Percentiles rank a stretch among this genome's conserved stretches.
phyloP scores from a whole-genome alignment of 1,140 invertebrate species.

The Bombus soroeensis region DNA sequence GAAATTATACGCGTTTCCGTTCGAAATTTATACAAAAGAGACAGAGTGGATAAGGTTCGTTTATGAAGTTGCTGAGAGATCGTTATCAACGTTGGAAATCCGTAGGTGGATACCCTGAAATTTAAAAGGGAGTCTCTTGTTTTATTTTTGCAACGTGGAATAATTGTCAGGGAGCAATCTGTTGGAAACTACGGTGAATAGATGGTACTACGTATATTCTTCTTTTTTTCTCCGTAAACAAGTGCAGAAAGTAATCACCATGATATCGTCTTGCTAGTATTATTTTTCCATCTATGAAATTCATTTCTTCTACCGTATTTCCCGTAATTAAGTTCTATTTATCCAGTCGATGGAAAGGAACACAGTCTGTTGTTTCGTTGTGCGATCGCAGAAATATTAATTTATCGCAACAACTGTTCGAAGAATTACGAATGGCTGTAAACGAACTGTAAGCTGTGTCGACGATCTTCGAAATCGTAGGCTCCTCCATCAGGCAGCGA shows the following conservation, averaged over 20 bases:
- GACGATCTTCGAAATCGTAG: neutral
- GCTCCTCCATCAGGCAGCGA: no score
- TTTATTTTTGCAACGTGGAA: neutral
- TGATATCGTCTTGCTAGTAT: no score
- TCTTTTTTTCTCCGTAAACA: no score
- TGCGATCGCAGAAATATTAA: neutral
- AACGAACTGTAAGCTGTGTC: no score
- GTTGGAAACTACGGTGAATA: neutral
- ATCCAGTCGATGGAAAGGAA: no score
- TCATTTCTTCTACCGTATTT: no score
- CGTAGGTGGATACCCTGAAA: no score
- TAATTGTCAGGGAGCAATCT: neutral
- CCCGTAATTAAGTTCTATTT: no score
- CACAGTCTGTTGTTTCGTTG: no score
- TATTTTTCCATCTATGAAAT: no score
- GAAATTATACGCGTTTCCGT: constrained; percentile 5
- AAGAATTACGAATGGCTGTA: neutral
- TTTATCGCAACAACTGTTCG: neutral
- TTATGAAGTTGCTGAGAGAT: neutral
- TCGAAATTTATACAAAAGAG: neutral
- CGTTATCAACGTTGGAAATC: neutral
- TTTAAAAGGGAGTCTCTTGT: neutral
- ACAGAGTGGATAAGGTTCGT: neutral
- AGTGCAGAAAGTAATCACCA: no score
- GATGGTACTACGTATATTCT: neutral